phyloP scores from a whole-genome alignment of 1,140 invertebrate genomes.

The Tetragnatha versicolor region DNA sequence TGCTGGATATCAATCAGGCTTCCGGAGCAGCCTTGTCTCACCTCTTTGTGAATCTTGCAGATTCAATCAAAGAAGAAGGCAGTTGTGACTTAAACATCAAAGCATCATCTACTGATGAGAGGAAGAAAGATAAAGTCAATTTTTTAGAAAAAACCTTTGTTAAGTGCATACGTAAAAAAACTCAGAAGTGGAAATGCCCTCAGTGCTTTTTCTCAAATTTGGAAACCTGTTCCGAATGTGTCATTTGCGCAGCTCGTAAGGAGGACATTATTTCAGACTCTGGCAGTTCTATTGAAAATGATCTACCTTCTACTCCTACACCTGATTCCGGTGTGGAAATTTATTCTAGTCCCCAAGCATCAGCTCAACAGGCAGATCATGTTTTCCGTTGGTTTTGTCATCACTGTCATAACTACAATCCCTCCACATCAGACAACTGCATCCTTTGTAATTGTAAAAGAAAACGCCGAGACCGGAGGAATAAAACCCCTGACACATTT shows the following conservation, averaged over 20 bases:
- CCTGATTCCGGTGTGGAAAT: conserved; percentile 47
- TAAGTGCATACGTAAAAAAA: conserved; percentile 58
- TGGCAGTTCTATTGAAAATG: conserved; percentile 3
- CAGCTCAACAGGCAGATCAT: conserved; percentile 16
- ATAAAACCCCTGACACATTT: conserved; percentile 23
- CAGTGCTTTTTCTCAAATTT: conserved; percentile 58
- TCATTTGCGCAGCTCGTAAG: conserved; percentile 56
- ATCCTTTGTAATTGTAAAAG: conserved; percentile 35
- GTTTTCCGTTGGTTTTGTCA: conserved; percentile 53
- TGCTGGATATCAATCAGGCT: conserved; percentile 38
- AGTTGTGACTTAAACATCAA: conserved; percentile 11
- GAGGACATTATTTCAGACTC: conserved; percentile 10
- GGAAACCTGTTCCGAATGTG: conserved; percentile 59
- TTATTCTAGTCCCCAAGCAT: conserved; percentile 36
- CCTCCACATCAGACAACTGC: conserved; percentile 36
- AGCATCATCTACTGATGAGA: conserved; percentile 29
- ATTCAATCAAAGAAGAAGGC: conserved; percentile 48
- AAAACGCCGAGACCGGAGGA: conserved; percentile 1
- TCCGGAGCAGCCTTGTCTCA: conserved; percentile 44
- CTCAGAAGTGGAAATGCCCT: conserved; percentile 58
- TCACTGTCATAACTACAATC: conserved; percentile 52
- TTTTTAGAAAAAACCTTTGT: conserved; percentile 58
- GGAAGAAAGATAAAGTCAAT: conserved; percentile 50
- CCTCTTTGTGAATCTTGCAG: conserved; percentile 45
- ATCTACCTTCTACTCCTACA: conserved; percentile 28